phyloP scores from a whole-genome alignment of 2,797 vertebrate species.

The Coregonus sp. region DNA sequence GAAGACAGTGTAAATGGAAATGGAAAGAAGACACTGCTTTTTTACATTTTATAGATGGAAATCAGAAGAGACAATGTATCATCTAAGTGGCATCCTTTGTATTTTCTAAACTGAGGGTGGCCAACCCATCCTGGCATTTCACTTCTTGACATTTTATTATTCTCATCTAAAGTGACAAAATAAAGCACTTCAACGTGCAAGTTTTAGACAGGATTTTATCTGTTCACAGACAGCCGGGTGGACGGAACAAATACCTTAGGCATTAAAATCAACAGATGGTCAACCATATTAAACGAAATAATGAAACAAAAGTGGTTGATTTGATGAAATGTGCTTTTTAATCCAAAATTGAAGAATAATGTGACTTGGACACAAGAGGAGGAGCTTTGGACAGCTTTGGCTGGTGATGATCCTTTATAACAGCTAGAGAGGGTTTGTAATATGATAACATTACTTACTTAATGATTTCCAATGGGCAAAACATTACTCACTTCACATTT shows the following conservation, averaged over 20 bases:
- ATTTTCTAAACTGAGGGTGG: not conserved
- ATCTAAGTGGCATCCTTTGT: not conserved
- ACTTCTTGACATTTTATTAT: not conserved
- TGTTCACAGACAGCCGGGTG: not conserved
- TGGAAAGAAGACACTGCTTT: not conserved
- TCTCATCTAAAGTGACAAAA: not conserved
- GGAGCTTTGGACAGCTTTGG: not conserved
- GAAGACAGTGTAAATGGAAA: not conserved
- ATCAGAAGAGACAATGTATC: not conserved
- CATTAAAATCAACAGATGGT: not conserved
- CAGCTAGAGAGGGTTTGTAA: not conserved
- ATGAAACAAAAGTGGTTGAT: not conserved
- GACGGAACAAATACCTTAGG: not conserved
- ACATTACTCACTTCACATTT: not conserved
- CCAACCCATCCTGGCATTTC: not conserved
- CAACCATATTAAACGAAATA: not conserved
- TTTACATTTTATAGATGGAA: not conserved
- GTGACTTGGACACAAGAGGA: not conserved
- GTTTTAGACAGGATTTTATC: not conserved
- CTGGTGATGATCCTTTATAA: not conserved
- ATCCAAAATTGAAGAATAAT: not conserved
- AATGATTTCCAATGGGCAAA: not conserved
- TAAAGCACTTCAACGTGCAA: not conserved
- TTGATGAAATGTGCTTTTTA: not conserved
- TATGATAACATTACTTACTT: conserved; percentile 40